Base-by-base conservation (phyloP, 1,140 invertebrate genomes). In the Eulimnadia texana region DNA sequence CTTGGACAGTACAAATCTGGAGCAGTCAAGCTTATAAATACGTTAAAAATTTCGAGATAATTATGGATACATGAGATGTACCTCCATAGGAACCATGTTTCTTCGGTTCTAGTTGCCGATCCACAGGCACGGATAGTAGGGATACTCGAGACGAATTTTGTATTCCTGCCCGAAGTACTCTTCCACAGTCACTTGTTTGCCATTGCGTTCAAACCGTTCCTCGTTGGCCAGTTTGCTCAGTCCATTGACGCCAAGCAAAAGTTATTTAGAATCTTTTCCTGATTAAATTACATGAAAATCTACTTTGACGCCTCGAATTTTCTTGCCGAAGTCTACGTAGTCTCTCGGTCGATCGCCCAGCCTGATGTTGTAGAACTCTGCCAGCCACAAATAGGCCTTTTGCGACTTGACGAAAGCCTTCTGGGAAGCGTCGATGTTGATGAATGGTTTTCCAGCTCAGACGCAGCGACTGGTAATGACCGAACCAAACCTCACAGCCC, bases 401-500 rank as follows among this genome's bases (percentile, higher is more conserved):
- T 61, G 50, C 6, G 50, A 25, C 33, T 64, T 63, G 10, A 60
- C 11, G 29, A n/a, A 58, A 24, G 59, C 51, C 16, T 63, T 64
- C 24, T 62, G 57, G 27, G 70, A 74, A 82, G 81, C 83, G 72
- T 90, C 86, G 29, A 89, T 75, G 70, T 90, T 90, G 2, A 90
- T 70, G 65, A 76, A 84, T 0, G 85, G 79, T 64, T n/a, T 76
- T 79, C 71, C 82, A 83, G 0, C 85, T 85, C 50, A 87, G 72
- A 63, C 87, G 78, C 0, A 82, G 81, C 1, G 83, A 84, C 67
- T 86, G 84, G 70, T 83, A 90, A 50, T 84, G 72, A 0, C 87
- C 86, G 50, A 80, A 73, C 76, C 84, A 84, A 64, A 87, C 73
- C 69, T 86, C 81, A 63, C 84, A 73, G 0, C 85, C 84, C 57